Base-by-base conservation (phyloP, 2,888 invertebrate genomes). In the Hecatera dysodea region DNA sequence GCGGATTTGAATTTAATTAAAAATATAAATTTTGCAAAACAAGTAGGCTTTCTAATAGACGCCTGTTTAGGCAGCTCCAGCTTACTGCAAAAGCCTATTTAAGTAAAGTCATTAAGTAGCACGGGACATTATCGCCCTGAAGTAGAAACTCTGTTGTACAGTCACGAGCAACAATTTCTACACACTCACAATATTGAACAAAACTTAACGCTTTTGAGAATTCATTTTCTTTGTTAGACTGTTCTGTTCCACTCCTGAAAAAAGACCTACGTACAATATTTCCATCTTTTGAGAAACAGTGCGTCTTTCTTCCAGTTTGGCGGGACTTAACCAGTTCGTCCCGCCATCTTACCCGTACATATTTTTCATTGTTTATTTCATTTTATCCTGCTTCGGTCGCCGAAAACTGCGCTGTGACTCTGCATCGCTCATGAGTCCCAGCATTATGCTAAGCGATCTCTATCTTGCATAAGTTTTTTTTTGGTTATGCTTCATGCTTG, bases 81-180 rank as follows among this genome's bases (percentile, higher is more conserved):
- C 27, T 63, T 46, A 66, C 66, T 55, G 70, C 59, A 75, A 68
- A 76, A 52, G 55, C 50, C 44, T 74, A 48, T 72, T 83, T 62
- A 76, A 77, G 59, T 56, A 64, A 62, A 73, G 24, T 73, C 57
- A 80, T 76, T 83, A 80, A 67, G 42, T 74, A 64, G 52, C 61
- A 46, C 15, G 60, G 36, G 50, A 59, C 42, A 67, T 36, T 39
- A 27, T 36, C 11, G 59, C 66, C 39, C 50, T 4, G 24, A 48
- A 63, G 46, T 52, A 55, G 33, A 27, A 42, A 33, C 36, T 44
- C 27, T n/a, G 15, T 57, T 53, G 65, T 77, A 60, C 46, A 71
- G 11, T 46, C 24, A 3, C 4, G 0, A 17, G 2, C 29, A 24
- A 19, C 1, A 44, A 29, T 12, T 22, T n/a, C 4, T 46, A 5